Percentiles rank a stretch among this genome's conserved stretches.
Evolutionary conservation across 2,113 vertebrate species (phyloP).

Genomic region (Mormyrus lacerda): DNA sequence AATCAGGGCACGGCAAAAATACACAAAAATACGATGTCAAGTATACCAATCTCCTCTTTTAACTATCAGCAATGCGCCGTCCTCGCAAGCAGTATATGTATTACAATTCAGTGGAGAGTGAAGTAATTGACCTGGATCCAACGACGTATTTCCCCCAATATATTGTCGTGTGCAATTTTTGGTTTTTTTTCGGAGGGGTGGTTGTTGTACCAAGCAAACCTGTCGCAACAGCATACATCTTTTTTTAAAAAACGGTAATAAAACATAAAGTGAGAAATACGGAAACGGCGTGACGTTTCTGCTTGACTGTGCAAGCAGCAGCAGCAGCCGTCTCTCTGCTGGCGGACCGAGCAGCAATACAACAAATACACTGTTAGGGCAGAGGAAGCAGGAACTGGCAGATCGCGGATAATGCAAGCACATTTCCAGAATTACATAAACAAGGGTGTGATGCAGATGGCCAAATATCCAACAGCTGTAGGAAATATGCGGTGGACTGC

Average conservation of each 20-base stretch:
- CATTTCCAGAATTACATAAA: conserved; percentile 10
- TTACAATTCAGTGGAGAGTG: background rate
- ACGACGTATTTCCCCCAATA: background rate
- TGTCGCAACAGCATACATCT: background rate
- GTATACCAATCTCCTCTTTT: background rate
- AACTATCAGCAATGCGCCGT: background rate
- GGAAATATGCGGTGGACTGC: background rate
- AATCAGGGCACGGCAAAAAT: background rate
- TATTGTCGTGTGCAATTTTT: background rate
- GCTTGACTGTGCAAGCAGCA: background rate
- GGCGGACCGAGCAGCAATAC: background rate
- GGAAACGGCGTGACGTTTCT: background rate
- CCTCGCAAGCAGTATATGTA: background rate
- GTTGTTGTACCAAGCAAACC: background rate
- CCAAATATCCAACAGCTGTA: background rate
- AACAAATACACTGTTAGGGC: background rate
- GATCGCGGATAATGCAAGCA: conserved; percentile 9
- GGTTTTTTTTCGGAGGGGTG: background rate
- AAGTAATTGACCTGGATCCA: background rate
- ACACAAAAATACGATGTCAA: background rate
- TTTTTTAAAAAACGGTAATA: background rate
- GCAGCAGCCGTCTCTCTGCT: background rate
- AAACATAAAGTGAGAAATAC: background rate
- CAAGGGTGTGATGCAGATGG: background rate
- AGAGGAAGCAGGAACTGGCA: background rate